These are phyloP conservation scores for Crossaster papposus DNA, from an alignment of 53 echinoderm and acorn worm species.

Conservation along the genomic window DNA sequence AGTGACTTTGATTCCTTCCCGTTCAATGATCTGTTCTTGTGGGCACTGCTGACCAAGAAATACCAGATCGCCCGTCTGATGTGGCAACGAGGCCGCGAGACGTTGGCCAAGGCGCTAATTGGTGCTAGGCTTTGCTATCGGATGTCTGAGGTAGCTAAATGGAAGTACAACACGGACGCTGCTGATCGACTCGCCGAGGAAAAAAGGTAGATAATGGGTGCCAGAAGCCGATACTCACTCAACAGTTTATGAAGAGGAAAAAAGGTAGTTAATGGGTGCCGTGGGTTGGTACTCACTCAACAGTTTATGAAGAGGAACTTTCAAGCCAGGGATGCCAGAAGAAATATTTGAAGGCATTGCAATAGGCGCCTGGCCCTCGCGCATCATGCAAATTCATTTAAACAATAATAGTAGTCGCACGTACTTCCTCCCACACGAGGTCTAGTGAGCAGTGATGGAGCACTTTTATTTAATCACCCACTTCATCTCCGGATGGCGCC, in stretches of 20 bases:
- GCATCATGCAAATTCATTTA: too few relatives aligned
- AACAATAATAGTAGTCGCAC: too few relatives aligned
- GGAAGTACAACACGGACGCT: constrained; percentile 75
- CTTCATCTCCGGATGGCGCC: too few relatives aligned
- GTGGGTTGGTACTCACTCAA: too few relatives aligned
- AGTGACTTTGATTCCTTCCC: constrained; percentile 41
- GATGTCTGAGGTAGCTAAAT: constrained; percentile 63
- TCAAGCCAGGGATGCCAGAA: too few relatives aligned
- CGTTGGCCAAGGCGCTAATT: constrained; percentile 75
- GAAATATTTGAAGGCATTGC: too few relatives aligned
- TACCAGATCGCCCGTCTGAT: constrained; percentile 77
- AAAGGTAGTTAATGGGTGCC: constrained; percentile 39
- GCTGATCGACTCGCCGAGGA: constrained; percentile 63
- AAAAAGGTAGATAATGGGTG: constrained; percentile 45
- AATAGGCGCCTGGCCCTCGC: too few relatives aligned
- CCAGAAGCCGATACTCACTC: not conserved
- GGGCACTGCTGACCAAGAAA: constrained; percentile 84
- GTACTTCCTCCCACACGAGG: too few relatives aligned
- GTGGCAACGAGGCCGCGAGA: constrained; percentile 80
- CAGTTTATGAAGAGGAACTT: too few relatives aligned
- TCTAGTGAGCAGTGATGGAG: too few relatives aligned
- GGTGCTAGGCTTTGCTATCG: constrained; percentile 64
- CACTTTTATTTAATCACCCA: too few relatives aligned
- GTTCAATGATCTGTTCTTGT: constrained; percentile 80
- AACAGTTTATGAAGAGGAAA: not conserved